Conservation (phyloP, 2,888 invertebrate genomes). For the Rotaria magnacalcarata region DNA sequence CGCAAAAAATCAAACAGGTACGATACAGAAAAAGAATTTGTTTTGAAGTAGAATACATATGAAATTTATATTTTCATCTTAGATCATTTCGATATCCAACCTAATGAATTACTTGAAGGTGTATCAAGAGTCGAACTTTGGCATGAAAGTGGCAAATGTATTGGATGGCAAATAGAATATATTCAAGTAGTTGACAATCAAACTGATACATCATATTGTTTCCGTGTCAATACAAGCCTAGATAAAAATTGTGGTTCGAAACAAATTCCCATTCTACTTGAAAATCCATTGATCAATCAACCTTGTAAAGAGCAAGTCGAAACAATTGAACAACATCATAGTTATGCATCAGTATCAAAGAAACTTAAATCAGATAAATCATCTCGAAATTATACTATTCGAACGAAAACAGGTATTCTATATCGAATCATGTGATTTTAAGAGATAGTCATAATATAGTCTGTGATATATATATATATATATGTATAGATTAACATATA, state of each 20-base stretch:
- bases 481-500: too few species aligned
- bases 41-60: too few species aligned
- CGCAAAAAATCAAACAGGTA: background rate
- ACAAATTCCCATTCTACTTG: background rate
- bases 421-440: too few species aligned
- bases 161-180: background rate
- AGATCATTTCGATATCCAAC: conserved; percentile 9
- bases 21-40: background rate
- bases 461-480: too few species aligned
- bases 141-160: background rate
- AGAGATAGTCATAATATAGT: too few species aligned
- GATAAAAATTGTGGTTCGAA: background rate
- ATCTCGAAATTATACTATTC: background rate
- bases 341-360: background rate
- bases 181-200: background rate
- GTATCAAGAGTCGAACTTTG: background rate
- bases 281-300: background rate
- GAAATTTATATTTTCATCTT: background rate
- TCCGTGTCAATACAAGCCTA: background rate
- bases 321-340: background rate
- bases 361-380: background rate
- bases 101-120: background rate
- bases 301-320: background rate
- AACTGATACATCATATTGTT: background rate
- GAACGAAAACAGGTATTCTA: background rate